phyloP scores from a whole-genome alignment of 2,113 vertebrate species.

The human region DNA sequence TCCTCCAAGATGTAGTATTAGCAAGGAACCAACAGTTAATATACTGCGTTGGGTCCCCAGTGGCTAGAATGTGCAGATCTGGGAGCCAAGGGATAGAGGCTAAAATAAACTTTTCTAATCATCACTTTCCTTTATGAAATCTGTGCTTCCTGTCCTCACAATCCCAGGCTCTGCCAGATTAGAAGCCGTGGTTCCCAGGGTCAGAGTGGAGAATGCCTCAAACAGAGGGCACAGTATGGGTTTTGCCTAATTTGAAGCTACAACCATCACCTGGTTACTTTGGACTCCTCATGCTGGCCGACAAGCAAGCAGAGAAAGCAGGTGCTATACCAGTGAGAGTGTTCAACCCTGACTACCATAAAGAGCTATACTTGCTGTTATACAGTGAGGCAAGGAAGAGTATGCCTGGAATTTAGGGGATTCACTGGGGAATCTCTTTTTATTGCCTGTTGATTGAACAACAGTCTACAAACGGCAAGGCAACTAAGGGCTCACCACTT shows the following conservation, averaged over 20 bases:
- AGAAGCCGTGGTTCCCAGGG: neutral
- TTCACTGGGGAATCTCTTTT: neutral
- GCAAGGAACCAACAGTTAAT: neutral
- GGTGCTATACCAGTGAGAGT: neutral
- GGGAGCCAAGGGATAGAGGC: neutral
- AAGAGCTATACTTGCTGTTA: neutral
- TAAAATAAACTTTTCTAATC: neutral
- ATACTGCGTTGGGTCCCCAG: too few species aligned
- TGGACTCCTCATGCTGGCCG: neutral
- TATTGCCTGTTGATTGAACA: neutral
- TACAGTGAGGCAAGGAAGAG: neutral
- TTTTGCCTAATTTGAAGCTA: neutral
- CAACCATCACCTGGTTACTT: neutral
- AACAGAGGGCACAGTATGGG: neutral
- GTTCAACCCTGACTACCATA: neutral
- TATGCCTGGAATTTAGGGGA: neutral
- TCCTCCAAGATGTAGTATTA: neutral
- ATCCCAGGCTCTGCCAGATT: neutral
- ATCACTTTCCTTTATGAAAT: neutral
- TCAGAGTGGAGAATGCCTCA: neutral
- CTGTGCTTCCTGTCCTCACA: neutral
- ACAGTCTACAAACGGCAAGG: neutral
- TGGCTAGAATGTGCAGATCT: neutral
- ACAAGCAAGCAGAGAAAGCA: neutral
- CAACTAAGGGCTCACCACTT: neutral